These are phyloP conservation scores for Danaus melanippus DNA, from an alignment of 1,140 invertebrate genomes.

Conservation along the genomic window DNA sequence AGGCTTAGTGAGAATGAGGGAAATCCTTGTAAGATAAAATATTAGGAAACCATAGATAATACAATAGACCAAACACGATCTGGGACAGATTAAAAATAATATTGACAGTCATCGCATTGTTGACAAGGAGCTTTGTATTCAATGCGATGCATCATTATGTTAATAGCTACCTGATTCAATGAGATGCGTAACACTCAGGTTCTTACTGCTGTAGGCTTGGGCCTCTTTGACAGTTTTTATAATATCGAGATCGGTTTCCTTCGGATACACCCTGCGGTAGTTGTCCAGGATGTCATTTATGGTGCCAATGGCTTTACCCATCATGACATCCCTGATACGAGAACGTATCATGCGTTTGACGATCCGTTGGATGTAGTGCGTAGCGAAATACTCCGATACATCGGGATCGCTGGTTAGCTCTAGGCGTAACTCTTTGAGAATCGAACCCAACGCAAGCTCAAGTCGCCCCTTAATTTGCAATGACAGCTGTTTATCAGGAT, in stretches of 20 bases:
- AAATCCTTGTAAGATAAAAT: too few species aligned
- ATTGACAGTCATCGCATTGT: too few species aligned
- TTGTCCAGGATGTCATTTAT: constrained; percentile 20
- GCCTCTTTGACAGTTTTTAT: constrained; percentile 27
- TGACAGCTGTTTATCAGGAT: constrained; percentile 21
- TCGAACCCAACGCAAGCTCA: constrained; percentile 43
- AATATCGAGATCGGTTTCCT: constrained; percentile 39
- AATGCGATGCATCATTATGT: too few species aligned
- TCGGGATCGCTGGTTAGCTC: constrained; percentile 4
- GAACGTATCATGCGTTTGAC: constrained; percentile 43
- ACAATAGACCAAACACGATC: too few species aligned
- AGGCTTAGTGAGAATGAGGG: too few species aligned
- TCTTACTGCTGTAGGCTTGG: constrained; percentile 1
- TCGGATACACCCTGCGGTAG: constrained; percentile 39
- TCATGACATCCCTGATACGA: constrained; percentile 40
- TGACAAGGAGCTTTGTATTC: too few species aligned
- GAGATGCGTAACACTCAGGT: constrained; percentile 6
- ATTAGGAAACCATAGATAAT: too few species aligned
- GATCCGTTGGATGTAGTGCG: constrained; percentile 14
- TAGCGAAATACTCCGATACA: constrained; percentile 14
- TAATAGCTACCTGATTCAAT: constrained; percentile 14
- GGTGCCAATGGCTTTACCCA: constrained; percentile 34
- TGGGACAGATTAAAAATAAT: too few species aligned
- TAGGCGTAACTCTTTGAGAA: constrained; percentile 38
- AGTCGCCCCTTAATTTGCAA: constrained; percentile 41